phyloP scores from a whole-genome alignment of 2,113 vertebrate genomes.

The Alaudala cheleensis region DNA sequence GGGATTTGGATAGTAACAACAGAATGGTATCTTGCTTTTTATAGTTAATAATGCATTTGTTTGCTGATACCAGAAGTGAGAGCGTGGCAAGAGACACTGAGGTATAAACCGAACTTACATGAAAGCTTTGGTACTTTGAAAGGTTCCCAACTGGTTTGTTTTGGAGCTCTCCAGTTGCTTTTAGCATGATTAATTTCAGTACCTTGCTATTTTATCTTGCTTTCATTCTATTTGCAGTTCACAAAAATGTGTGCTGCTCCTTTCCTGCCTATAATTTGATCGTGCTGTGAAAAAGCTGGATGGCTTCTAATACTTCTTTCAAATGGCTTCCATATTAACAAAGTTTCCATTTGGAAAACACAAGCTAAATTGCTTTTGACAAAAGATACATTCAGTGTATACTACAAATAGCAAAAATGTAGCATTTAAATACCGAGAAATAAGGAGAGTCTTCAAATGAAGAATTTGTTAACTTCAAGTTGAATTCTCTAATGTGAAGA shows the following conservation, averaged over 20 bases:
- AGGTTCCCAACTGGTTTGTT: not conserved
- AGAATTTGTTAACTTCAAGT: not conserved
- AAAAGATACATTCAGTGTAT: not conserved
- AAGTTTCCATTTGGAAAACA: not conserved
- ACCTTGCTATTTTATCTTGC: not conserved
- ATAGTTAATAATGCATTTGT: not conserved
- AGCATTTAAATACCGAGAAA: not conserved
- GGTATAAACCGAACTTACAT: fast-evolving
- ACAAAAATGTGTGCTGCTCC: not conserved
- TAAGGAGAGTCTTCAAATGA: not conserved
- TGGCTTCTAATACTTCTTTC: not conserved
- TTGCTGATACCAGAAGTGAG: not conserved
- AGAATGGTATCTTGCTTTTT: not conserved
- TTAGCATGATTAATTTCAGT: not conserved
- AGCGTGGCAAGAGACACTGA: not conserved
- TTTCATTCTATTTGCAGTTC: not conserved
- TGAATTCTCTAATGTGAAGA: not conserved
- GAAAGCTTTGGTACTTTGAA: not conserved
- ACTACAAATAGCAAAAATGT: not conserved
- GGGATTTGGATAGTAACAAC: not conserved
- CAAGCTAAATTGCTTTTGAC: not conserved
- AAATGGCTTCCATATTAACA: not conserved
- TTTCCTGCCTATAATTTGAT: not conserved
- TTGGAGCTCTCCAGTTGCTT: not conserved
- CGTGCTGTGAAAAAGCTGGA: not conserved